phyloP scores from a whole-genome alignment of 2,888 invertebrate species.

The Asteroscopus sphinx region DNA sequence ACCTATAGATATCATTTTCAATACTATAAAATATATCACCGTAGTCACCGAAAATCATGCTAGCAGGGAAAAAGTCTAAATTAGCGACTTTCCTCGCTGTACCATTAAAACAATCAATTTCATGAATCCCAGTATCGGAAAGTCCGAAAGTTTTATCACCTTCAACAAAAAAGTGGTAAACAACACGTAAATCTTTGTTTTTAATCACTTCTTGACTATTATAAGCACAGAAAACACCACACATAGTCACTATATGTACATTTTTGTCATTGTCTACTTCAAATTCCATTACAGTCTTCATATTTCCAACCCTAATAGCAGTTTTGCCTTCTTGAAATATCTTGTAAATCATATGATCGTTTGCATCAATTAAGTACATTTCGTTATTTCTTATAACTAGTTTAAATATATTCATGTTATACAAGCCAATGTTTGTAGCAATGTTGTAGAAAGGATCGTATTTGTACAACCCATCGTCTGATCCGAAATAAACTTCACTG shows the following conservation, averaged over 20 bases:
- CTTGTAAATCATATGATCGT: constrained; percentile 81
- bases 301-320: constrained; percentile 68
- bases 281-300: constrained; percentile 79
- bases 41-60: constrained; percentile 82
- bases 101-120: constrained; percentile 78
- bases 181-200: constrained; percentile 73
- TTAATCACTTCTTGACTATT: constrained; percentile 72
- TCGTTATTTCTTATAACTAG: constrained; percentile 79
- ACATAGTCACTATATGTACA: constrained; percentile 79
- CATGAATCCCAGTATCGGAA: constrained; percentile 71
- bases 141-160: constrained; percentile 74
- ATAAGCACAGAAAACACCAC: constrained; percentile 78
- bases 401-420: constrained; percentile 82
- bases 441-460: constrained; percentile 73
- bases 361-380: constrained; percentile 81
- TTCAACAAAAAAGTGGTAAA: constrained; percentile 76
- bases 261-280: constrained; percentile 78
- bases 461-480: constrained; percentile 81
- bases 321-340: constrained; percentile 69
- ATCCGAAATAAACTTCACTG: constrained; percentile 82
- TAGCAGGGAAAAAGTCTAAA: constrained; percentile 73
- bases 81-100: constrained; percentile 74
- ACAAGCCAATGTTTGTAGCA: constrained; percentile 77
- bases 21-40: constrained; percentile 81
- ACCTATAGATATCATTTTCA: constrained; percentile 74